phyloP scores from a whole-genome alignment of 2,113 vertebrate species.

The Triplophysa tibetana region DNA sequence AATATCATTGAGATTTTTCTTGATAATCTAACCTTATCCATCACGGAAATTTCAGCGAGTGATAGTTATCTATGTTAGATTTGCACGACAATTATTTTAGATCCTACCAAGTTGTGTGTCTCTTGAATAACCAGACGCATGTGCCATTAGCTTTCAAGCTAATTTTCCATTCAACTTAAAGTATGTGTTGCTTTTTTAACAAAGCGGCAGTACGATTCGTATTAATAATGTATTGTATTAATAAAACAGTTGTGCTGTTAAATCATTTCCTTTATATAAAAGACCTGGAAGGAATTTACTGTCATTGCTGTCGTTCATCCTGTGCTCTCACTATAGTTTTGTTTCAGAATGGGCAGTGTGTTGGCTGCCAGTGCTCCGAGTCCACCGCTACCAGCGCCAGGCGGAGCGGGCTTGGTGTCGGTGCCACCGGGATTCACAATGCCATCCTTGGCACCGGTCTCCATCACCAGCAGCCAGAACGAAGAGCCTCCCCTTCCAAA shows the following conservation, averaged over 20 bases:
- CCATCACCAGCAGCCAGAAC: slow-evolving; percentile 57
- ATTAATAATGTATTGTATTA: no score
- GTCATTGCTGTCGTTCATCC: neutral
- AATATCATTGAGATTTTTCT: slow-evolving; percentile 8
- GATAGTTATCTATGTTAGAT: neutral
- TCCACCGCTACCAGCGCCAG: slow-evolving; percentile 55
- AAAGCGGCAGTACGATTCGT: neutral
- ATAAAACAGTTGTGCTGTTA: no score
- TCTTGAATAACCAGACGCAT: neutral
- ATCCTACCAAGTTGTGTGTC: neutral
- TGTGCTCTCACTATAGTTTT: neutral
- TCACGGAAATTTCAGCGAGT: neutral
- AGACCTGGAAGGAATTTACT: neutral
- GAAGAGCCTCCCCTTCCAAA: slow-evolving; percentile 73
- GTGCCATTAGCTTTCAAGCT: slow-evolving; percentile 22
- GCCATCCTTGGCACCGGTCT: slow-evolving; percentile 67
- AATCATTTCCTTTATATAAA: no score
- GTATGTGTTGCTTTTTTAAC: neutral
- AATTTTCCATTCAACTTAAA: neutral
- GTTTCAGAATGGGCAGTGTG: slow-evolving; percentile 77
- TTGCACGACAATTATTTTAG: neutral
- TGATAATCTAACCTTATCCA: no score
- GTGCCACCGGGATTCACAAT: slow-evolving; percentile 77
- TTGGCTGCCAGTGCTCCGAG: slow-evolving; percentile 78
- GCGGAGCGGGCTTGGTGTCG: slow-evolving; percentile 62